A percentile compares a stretch with the other conserved stretches of the same genome.
Evolutionary conservation across 2,797 vertebrate genomes (phyloP).

Genomic region (Chanos chanos): DNA sequence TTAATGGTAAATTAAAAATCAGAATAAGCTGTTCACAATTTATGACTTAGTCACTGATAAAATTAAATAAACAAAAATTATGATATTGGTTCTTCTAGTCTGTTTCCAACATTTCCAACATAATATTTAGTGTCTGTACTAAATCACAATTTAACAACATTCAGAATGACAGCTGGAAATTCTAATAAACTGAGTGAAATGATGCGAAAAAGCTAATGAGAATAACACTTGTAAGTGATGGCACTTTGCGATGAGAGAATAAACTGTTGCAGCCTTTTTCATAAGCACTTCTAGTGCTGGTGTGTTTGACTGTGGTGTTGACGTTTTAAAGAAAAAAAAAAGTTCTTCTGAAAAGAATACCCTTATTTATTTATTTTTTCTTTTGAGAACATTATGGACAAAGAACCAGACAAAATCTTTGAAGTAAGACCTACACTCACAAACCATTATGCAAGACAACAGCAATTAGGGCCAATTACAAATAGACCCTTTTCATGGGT

Average conservation of each 20-base stretch:
- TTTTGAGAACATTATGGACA: too few species aligned
- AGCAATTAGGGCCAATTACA: too few species aligned
- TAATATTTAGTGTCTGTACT: not conserved
- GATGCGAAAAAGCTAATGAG: constrained; percentile 1
- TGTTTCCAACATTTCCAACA: not conserved
- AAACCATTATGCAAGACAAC: too few species aligned
- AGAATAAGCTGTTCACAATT: not conserved
- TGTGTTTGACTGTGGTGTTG: not conserved
- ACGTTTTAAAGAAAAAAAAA: too few species aligned
- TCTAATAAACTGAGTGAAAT: constrained; percentile 15
- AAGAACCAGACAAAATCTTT: too few species aligned
- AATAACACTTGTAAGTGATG: constrained; percentile 4
- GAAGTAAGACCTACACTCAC: too few species aligned
- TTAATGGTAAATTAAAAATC: not conserved
- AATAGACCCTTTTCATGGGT: too few species aligned
- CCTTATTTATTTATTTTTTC: too few species aligned
- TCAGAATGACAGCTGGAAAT: constrained; percentile 16
- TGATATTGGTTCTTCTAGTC: not conserved
- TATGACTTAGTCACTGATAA: not conserved
- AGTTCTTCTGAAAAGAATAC: too few species aligned
- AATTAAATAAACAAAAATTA: not conserved
- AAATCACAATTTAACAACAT: constrained; percentile 18
- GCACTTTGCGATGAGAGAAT: not conserved
- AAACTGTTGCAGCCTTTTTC: not conserved
- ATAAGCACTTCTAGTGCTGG: not conserved